Base-by-base conservation (phyloP, 2,113 vertebrate species). In the Podarcis raffonei region DNA sequence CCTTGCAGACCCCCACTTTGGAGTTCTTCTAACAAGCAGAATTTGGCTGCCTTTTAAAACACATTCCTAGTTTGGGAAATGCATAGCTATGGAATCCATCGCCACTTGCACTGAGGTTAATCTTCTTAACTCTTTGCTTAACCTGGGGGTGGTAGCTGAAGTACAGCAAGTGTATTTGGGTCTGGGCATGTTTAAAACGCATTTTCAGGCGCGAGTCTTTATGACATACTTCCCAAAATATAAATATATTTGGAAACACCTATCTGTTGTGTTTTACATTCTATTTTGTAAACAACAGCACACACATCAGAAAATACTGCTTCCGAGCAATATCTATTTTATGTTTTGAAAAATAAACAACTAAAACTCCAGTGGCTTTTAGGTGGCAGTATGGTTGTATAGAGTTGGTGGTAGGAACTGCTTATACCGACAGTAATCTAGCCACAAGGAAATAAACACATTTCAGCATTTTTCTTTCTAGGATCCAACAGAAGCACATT, bases 11-110 rank as follows among this genome's bases (percentile, higher is more conserved):
- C 92, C 89, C 90, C 94, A 92, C 92, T 97, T 97, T 97, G 96
- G 96, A 96, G 94, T 97, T 97, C 93, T 96, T 97, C 96, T 97
- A 97, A 98, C 97, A 96, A 97, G 94, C 87, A 91, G 93, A 95
- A 96, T 95, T 95, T 97, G 96, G 94, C 96, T 96, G 93, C 92
- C 94, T 97, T 95, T 97, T 97, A 93, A 95, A 95, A 94, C 91
- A 87, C 90, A 91, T 92, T 97, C 90, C 87, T 96, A 87, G 89
- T 79, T 94, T 83, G 94, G 93, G 93, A 96, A 95, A 94, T 88
- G 88, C 90, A 90, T 82, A 89, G 87, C 89, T 74, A 13, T 88
- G 89, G 92, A 95, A 92, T 95, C 89, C 71, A 71, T 94, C 91
- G 92, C 76, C 90, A 93, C 94, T 96, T 96, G 91, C 89, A 92